Conservation (phyloP, 1,140 invertebrate genomes). For the Chlorops oryzae region DNA sequence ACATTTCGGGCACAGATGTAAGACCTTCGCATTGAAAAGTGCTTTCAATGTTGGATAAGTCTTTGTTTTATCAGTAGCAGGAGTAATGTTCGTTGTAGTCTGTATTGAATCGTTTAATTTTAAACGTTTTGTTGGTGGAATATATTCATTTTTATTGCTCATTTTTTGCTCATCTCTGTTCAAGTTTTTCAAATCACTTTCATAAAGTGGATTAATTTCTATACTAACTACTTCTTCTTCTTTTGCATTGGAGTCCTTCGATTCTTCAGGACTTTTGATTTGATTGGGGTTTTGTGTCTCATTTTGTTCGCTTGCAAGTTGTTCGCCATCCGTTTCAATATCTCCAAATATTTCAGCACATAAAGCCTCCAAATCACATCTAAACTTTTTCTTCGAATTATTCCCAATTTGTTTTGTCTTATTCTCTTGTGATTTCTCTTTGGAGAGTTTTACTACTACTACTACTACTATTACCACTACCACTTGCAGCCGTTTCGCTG, state of each 20-base stretch:
- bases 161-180: too few species aligned
- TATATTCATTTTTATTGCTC: too few species aligned
- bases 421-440: not conserved
- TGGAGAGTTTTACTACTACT: slow-evolving; percentile 2
- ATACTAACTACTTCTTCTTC: slow-evolving; percentile 31
- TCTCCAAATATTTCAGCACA: slow-evolving; percentile 30
- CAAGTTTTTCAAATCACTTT: too few species aligned
- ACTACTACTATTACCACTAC: slow-evolving; percentile 16
- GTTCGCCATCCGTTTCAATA: slow-evolving; percentile 1
- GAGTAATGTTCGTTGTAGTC: too few species aligned
- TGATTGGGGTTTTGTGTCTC: not conserved
- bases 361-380: slow-evolving; percentile 23
- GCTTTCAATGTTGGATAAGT: too few species aligned
- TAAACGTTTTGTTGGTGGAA: too few species aligned
- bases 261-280: not conserved
- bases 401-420: not conserved
- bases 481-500: slow-evolving; percentile 28
- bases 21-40: too few species aligned
- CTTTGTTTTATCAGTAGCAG: too few species aligned
- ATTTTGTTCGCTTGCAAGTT: not conserved
- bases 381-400: not conserved
- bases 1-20: too few species aligned
- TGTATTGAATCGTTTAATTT: too few species aligned
- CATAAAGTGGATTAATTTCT: slow-evolving; percentile 36
- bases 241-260: not conserved